Conservation (phyloP, 2,797 vertebrate species). For the Microctenopoma stevenorrisi region DNA sequence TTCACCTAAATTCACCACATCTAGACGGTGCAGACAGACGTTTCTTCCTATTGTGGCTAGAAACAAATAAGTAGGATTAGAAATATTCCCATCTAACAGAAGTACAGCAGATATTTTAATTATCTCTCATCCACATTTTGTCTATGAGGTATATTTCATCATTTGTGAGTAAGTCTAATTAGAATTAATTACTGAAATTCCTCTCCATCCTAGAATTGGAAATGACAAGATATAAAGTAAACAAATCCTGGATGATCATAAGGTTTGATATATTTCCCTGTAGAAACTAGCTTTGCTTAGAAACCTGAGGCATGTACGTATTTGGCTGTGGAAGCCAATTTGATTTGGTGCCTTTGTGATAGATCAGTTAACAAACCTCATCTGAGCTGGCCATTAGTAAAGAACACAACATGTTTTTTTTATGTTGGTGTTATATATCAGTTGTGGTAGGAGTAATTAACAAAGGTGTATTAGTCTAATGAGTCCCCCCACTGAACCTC, state of each 20-base stretch:
- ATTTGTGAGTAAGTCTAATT: slow-evolving; percentile 59
- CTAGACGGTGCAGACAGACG: background rate
- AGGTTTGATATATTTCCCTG: background rate
- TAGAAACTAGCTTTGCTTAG: slow-evolving; percentile 15
- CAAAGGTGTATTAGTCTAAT: slow-evolving; percentile 58
- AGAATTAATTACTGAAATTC: slow-evolving; percentile 32
- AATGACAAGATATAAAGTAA: slow-evolving; percentile 23
- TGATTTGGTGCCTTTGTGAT: slow-evolving; percentile 46
- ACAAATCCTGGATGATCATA: slow-evolving; percentile 10
- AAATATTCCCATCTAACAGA: slow-evolving; percentile 31
- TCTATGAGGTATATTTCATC: slow-evolving; percentile 41
- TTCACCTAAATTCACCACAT: background rate
- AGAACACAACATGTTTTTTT: slow-evolving; percentile 29
- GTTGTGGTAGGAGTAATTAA: slow-evolving; percentile 58
- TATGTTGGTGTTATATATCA: slow-evolving; percentile 27
- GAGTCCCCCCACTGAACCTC: slow-evolving; percentile 56
- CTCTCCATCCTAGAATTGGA: slow-evolving; percentile 18
- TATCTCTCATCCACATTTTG: slow-evolving; percentile 45
- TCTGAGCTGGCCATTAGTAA: slow-evolving; percentile 52
- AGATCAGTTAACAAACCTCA: slow-evolving; percentile 46
- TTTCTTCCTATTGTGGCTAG: slow-evolving; percentile 45
- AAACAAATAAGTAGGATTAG: slow-evolving; percentile 32
- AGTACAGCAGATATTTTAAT: slow-evolving; percentile 59
- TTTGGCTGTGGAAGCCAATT: slow-evolving; percentile 23
- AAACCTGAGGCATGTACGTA: slow-evolving; percentile 1